phyloP scores from a whole-genome alignment of 2,797 vertebrate genomes.

The Pseudotriccus pelzelni region DNA sequence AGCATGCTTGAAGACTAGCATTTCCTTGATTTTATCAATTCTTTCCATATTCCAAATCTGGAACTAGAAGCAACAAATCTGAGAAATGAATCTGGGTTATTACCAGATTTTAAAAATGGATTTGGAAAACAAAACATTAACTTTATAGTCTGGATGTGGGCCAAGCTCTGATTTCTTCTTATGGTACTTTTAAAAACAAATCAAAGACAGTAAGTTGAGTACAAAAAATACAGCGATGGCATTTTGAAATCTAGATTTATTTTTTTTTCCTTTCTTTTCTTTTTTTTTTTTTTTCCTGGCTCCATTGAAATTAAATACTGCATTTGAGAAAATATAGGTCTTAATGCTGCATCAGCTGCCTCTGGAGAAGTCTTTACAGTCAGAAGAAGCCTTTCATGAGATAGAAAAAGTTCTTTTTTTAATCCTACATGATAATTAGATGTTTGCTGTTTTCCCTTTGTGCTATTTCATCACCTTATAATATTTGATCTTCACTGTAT shows the following conservation, averaged over 20 bases:
- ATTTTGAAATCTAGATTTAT: not conserved
- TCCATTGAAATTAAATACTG: not conserved
- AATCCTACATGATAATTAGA: not conserved
- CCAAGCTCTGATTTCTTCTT: slow-evolving; percentile 7
- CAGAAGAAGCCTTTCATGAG: not conserved
- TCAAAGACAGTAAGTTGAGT: not conserved
- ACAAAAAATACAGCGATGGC: not conserved
- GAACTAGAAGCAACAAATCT: not conserved
- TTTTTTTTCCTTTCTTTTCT: too few relatives aligned
- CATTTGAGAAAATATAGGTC: not conserved
- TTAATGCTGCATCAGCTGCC: not conserved
- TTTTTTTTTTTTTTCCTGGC: not conserved
- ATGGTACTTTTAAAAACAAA: not conserved
- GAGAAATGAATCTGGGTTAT: slow-evolving; percentile 13
- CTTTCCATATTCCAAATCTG: not conserved
- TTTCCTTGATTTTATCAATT: slow-evolving; percentile 31
- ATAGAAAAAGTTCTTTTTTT: not conserved
- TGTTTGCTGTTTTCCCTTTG: not conserved
- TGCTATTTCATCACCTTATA: not conserved
- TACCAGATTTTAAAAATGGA: not conserved
- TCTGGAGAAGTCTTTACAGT: not conserved
- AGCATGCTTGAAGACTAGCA: not conserved
- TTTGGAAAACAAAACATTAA: slow-evolving; percentile 34
- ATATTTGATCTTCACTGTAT: not conserved
- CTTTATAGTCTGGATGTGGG: not conserved